Percentiles rank a stretch among this genome's conserved stretches.
Conservation (phyloP, 2,113 vertebrate genomes). For the Pachyramphus minor region DNA sequence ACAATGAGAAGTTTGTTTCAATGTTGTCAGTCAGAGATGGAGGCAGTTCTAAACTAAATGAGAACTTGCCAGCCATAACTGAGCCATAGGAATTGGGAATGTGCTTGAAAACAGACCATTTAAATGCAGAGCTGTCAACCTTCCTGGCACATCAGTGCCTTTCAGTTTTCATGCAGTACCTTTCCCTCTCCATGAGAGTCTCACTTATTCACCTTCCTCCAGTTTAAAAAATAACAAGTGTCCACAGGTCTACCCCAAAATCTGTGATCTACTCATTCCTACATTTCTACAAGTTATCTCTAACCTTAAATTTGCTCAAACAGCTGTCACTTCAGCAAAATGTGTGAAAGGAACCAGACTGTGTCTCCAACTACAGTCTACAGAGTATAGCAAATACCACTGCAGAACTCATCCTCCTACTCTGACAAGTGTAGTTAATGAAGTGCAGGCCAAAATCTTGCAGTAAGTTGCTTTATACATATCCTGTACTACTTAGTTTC, state of each 20-base stretch:
- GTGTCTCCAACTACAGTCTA: background rate
- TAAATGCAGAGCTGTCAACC: background rate
- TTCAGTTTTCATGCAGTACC: background rate
- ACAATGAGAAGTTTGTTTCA: background rate
- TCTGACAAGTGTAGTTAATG: background rate
- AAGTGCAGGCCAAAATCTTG: conserved; percentile 26
- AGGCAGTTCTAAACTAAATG: background rate
- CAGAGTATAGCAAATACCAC: background rate
- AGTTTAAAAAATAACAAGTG: conserved; percentile 28
- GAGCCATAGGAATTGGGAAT: background rate
- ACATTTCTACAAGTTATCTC: background rate
- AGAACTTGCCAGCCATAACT: background rate
- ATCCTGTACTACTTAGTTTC: conserved; percentile 2
- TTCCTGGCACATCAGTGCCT: background rate
- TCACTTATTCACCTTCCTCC: background rate
- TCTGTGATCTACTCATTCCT: background rate
- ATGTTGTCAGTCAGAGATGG: background rate
- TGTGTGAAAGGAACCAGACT: background rate
- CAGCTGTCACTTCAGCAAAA: background rate
- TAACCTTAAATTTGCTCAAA: background rate
- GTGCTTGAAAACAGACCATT: background rate
- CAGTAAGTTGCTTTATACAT: conserved; percentile 1
- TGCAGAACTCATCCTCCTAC: conserved; percentile 8
- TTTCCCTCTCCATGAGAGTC: background rate
- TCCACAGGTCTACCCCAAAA: background rate